Base-by-base conservation (phyloP, 2,113 vertebrate genomes). In the Vidua macroura region DNA sequence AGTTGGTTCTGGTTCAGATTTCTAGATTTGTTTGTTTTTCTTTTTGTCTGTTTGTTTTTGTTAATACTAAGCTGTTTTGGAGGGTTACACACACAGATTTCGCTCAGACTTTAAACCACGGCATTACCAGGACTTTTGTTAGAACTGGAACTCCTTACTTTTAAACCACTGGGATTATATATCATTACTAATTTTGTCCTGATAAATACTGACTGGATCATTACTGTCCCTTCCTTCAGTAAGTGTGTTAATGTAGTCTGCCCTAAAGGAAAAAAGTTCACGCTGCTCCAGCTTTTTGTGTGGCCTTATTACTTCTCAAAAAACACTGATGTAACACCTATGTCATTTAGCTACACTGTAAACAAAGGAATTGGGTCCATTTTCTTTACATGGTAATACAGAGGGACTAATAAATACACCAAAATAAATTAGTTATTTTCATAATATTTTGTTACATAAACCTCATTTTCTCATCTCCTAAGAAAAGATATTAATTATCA, bases 111-210 rank as follows among this genome's bases (percentile, higher is more conserved):
- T 92, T 93, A 95, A 93, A 86, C 25, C 73, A 64, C 90, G 37
- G 79, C 52, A 92, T 95, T 95, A 95, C 83, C 48, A 68, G 85
- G 80, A 86, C 79, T 94, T 95, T 25, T 82, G 73, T 70, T 84
- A 51, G 82, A 93, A 77, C 73, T 62, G 79, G 85, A 92, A 75
- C 68, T 90, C 85, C 43, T 89, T 92, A 33, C 66, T 92, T 89
- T 89, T 93, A 96, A 94, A 92, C 58, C 78, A 60, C 31, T 39
- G 70, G 60, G 55, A 85, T 86, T 87, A 73, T 78, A 7, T 81
- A 74, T 86, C 60, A 64, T 73, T 88, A 94, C 92, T 73, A 66
- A 94, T 94, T 91, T 93, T 89, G 85, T 88, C 80, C 74, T 60
- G 51, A 39, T 93, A 95, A 91, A 74, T 37, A 81, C 66, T 91